Percentiles rank a stretch among this genome's conserved stretches.
phyloP scores from a whole-genome alignment of 1,140 invertebrate genomes.

The Pogonomyrmex californicus region DNA sequence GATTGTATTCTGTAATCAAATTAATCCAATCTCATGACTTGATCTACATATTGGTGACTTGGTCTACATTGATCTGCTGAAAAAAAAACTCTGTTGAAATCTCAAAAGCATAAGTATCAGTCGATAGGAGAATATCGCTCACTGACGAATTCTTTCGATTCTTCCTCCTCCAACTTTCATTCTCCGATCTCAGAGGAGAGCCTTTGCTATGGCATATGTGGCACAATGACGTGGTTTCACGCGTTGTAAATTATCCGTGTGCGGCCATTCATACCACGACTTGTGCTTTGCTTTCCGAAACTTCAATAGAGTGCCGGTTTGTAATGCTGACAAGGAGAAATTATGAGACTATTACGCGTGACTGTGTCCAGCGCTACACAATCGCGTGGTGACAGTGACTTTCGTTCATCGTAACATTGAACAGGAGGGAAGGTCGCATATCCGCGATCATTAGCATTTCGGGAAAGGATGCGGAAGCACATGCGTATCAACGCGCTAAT shows the following conservation, averaged over 20 bases:
- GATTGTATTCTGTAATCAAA: neutral
- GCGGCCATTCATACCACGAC: slow-evolving; percentile 27
- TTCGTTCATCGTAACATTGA: slow-evolving; percentile 51
- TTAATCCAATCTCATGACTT: neutral
- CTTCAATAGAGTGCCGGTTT: neutral
- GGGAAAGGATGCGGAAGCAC: slow-evolving; percentile 39
- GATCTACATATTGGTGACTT: neutral
- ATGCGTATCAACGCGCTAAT: neutral
- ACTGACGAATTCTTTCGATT: slow-evolving; percentile 16
- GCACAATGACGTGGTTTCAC: slow-evolving; percentile 41
- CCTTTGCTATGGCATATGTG: slow-evolving; percentile 20
- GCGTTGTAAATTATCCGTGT: slow-evolving; percentile 45
- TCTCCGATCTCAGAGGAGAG: slow-evolving; percentile 30
- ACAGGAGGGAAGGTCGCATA: slow-evolving; percentile 26
- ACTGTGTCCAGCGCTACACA: neutral
- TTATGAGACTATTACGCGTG: slow-evolving; percentile 31
- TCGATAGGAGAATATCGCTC: neutral
- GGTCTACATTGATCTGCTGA: neutral
- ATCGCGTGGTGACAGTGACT: slow-evolving; percentile 44
- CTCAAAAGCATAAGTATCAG: slow-evolving; percentile 11
- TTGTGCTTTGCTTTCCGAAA: slow-evolving; percentile 21
- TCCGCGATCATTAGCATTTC: slow-evolving; percentile 41
- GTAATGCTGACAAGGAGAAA: neutral
- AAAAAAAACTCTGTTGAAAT: neutral
- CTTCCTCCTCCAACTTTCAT: slow-evolving; percentile 40